Conservation (phyloP, 2,797 vertebrate species). For the Enteromius afrohamiltoni region DNA sequence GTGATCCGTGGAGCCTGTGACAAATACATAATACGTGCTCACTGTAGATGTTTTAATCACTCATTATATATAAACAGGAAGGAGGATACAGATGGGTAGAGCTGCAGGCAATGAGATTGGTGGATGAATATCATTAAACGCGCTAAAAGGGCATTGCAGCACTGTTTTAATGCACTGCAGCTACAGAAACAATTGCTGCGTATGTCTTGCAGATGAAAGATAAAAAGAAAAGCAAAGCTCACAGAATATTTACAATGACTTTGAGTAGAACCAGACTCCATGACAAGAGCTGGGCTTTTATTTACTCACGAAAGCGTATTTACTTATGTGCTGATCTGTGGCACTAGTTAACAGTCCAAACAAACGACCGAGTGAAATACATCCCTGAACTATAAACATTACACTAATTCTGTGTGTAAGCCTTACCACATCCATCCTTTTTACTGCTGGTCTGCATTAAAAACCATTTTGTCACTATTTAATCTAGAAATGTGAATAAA, state of each 20-base stretch:
- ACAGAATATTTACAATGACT: neutral
- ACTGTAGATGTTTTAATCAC: neutral
- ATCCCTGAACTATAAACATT: constrained; percentile 1
- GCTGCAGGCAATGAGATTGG: constrained; percentile 1
- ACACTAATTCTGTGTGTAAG: neutral
- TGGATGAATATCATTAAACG: constrained; percentile 5
- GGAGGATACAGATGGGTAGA: constrained; percentile 9
- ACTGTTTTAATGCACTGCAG: neutral
- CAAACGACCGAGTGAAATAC: neutral
- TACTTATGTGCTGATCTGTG: constrained; percentile 7
- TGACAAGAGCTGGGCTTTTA: neutral
- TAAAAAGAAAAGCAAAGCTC: neutral
- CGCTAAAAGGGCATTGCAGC: neutral
- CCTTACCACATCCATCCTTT: neutral
- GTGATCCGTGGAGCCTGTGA: neutral
- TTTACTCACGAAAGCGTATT: constrained; percentile 25
- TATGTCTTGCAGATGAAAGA: neutral
- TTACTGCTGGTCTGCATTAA: neutral
- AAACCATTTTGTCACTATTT: neutral
- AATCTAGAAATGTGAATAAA: neutral
- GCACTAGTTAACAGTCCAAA: constrained; percentile 13
- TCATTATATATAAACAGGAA: neutral
- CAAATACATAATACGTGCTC: neutral
- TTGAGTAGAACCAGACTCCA: constrained; percentile 13
- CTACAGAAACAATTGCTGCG: neutral